These are phyloP conservation scores for Lucinisca nassula DNA, from an alignment of 2,888 invertebrate genomes.

Conservation along the genomic window DNA sequence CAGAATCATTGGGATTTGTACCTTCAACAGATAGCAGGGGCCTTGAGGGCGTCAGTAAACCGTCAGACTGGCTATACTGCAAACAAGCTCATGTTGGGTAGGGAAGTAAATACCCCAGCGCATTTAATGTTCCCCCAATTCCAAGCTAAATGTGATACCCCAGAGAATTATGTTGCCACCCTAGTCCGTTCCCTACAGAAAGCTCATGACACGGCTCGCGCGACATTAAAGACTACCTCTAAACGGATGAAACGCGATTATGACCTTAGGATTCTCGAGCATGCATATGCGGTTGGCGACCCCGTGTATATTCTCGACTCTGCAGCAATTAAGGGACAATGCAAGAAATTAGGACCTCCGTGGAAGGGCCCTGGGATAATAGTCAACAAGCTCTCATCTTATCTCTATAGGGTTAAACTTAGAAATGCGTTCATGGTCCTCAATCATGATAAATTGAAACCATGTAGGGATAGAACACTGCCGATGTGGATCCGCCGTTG, in stretches of 20 bases:
- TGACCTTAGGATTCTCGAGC: neutral
- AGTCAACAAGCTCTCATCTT: constrained; percentile 25
- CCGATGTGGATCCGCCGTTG: constrained; percentile 27
- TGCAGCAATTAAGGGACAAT: constrained; percentile 36
- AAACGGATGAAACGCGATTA: constrained; percentile 34
- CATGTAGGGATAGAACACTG: constrained; percentile 15
- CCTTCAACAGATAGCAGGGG: neutral
- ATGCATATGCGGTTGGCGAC: constrained; percentile 21
- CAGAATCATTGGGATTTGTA: neutral
- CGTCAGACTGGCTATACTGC: neutral
- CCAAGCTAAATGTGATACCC: neutral
- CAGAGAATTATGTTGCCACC: neutral
- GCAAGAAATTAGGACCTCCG: constrained; percentile 29
- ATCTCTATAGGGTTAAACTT: constrained; percentile 33
- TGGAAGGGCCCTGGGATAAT: constrained; percentile 56
- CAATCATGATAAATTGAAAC: constrained; percentile 37
- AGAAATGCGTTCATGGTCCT: constrained; percentile 33
- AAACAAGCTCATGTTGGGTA: neutral
- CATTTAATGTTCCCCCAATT: neutral
- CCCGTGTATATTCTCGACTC: constrained; percentile 32
- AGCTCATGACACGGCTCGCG: neutral
- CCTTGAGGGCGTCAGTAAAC: neutral
- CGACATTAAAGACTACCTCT: neutral
- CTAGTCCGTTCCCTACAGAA: neutral
- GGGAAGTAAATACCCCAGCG: neutral